Conservation (phyloP, 2,113 vertebrate genomes). For the Cichladusa arquata region DNA sequence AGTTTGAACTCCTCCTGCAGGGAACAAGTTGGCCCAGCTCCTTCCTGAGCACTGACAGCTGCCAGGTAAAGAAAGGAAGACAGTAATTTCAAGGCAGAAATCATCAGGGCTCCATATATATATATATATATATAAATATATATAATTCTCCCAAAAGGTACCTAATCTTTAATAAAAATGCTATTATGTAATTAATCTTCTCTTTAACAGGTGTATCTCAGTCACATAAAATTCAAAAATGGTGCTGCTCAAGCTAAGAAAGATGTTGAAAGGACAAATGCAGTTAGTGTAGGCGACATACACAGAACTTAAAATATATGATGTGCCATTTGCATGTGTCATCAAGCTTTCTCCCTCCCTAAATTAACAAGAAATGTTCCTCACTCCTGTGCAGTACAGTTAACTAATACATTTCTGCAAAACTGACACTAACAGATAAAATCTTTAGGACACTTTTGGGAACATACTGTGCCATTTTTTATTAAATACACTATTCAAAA, state of each 20-base stretch:
- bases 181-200: not conserved
- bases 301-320: constrained; percentile 56
- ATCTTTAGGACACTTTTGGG: constrained; percentile 38
- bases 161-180: not conserved
- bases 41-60: not conserved
- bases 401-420: constrained; percentile 48
- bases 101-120: not conserved
- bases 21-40: not conserved
- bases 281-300: constrained; percentile 43
- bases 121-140: too few relatives aligned
- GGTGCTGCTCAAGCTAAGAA: not conserved
- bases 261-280: constrained; percentile 49
- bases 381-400: constrained; percentile 33
- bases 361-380: constrained; percentile 59
- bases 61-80: not conserved
- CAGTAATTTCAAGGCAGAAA: not conserved
- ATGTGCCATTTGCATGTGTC: constrained; percentile 60
- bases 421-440: constrained; percentile 22
- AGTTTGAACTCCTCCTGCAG: not conserved
- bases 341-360: constrained; percentile 52
- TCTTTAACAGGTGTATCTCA: constrained; percentile 15
- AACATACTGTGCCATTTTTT: constrained; percentile 33
- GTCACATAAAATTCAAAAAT: not conserved
- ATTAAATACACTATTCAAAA: constrained; percentile 5
- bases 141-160: not conserved